Evolutionary conservation across 2,888 invertebrate genomes (phyloP).

Genomic region (Galerucella nymphaeae): DNA sequence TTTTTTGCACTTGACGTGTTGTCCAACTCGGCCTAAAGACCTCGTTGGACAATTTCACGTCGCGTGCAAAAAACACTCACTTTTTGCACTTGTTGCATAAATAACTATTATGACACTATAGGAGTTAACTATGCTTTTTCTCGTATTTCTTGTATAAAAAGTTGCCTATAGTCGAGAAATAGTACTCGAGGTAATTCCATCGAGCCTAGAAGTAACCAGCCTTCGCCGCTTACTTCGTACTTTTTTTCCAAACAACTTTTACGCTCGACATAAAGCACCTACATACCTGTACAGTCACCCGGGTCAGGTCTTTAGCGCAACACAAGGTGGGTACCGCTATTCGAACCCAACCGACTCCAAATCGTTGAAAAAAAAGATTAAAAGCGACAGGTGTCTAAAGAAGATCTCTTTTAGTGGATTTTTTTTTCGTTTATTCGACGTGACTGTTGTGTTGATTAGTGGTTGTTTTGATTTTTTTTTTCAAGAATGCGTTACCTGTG

Average conservation of each 20-base stretch:
- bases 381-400: constrained; percentile 54
- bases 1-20: too few species aligned
- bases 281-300: constrained; percentile 48
- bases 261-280: constrained; percentile 32
- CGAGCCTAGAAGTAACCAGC: constrained; percentile 22
- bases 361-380: constrained; percentile 46
- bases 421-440: constrained; percentile 17
- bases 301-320: constrained; percentile 49
- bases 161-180: constrained; percentile 22
- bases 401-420: constrained; percentile 28
- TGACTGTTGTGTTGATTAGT: constrained; percentile 26
- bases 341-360: constrained; percentile 36
- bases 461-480: constrained; percentile 32
- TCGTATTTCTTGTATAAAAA: neutral
- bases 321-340: constrained; percentile 50
- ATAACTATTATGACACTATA: too few species aligned
- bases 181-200: constrained; percentile 10
- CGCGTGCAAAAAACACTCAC: too few species aligned
- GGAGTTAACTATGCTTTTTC: too few species aligned
- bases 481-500: too few species aligned
- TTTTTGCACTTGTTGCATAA: too few species aligned
- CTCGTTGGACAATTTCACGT: too few species aligned
- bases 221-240: too few species aligned
- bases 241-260: constrained; percentile 13
- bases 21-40: too few species aligned